Conservation (phyloP, 2,113 vertebrate genomes). For the Gallinago jamesoni region DNA sequence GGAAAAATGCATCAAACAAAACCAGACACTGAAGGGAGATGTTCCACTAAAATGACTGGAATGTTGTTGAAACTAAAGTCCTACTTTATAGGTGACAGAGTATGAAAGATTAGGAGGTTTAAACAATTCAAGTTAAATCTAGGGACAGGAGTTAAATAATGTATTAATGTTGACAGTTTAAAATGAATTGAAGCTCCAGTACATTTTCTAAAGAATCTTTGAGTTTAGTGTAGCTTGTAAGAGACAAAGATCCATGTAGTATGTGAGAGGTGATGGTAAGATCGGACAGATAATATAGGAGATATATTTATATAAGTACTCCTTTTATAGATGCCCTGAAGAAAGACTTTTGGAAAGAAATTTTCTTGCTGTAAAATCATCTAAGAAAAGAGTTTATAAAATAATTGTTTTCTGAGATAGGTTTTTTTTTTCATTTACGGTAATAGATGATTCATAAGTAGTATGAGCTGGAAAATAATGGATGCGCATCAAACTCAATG, state of each 20-base stretch:
- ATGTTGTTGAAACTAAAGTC: background rate
- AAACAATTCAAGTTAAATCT: background rate
- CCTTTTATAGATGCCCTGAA: background rate
- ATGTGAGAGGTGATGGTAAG: background rate
- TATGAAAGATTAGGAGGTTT: background rate
- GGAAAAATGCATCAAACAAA: background rate
- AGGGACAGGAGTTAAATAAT: background rate
- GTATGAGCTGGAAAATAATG: background rate
- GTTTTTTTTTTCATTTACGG: background rate
- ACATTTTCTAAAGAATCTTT: background rate
- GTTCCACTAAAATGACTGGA: background rate
- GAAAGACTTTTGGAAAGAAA: background rate
- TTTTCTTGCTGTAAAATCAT: background rate
- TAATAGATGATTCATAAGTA: conserved; percentile 4
- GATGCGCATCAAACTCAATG: background rate
- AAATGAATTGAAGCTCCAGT: background rate
- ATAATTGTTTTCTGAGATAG: background rate
- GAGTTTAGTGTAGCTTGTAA: background rate
- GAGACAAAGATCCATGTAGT: background rate
- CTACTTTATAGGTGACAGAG: background rate
- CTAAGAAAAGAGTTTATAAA: background rate
- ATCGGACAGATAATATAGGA: background rate
- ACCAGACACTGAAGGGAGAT: background rate
- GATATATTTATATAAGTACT: background rate
- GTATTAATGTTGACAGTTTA: background rate